Conservation (phyloP, 2,113 vertebrate species). For the Isichthys henryi region DNA sequence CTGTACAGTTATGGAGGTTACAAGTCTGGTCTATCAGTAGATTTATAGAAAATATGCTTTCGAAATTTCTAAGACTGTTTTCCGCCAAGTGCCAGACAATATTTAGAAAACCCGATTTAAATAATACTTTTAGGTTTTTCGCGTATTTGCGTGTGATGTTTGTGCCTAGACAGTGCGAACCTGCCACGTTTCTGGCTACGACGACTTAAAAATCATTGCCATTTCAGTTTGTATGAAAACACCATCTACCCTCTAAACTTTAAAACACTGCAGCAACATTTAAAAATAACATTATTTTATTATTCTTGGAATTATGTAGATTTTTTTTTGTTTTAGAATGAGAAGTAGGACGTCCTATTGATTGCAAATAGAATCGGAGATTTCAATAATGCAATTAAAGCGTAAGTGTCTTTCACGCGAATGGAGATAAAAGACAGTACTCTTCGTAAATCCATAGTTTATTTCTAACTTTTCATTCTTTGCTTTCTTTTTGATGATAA, state of each 20-base stretch:
- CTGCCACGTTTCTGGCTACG: not conserved
- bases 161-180: not conserved
- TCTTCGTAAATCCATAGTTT: not conserved
- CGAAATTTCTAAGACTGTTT: not conserved
- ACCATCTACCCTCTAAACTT: not conserved
- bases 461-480: not conserved
- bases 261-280: not conserved
- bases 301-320: not conserved
- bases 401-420: not conserved
- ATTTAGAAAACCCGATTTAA: not conserved
- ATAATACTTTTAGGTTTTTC: not conserved
- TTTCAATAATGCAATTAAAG: not conserved
- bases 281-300: not conserved
- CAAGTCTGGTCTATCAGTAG: not conserved
- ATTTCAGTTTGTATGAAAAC: not conserved
- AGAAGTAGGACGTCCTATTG: not conserved
- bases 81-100: not conserved
- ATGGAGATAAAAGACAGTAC: not conserved
- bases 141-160: not conserved
- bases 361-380: not conserved
- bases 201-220: not conserved
- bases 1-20: not conserved
- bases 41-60: not conserved
- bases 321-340: not conserved
- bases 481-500: not conserved